Base-by-base conservation (phyloP, 2,888 invertebrate genomes). In the Cheilosia urbana region DNA sequence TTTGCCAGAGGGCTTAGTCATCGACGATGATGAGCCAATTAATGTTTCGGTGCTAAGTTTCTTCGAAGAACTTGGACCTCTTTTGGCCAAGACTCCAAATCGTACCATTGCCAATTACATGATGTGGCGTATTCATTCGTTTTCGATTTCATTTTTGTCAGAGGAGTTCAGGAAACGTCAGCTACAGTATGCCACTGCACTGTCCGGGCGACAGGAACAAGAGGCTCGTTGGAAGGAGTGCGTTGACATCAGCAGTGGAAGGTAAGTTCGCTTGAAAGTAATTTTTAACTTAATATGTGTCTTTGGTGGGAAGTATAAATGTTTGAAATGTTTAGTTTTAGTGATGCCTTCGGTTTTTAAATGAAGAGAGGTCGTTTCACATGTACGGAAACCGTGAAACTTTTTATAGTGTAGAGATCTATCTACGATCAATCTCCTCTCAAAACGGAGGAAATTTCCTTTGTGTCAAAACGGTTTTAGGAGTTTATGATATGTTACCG, bases 201-300 rank as follows among this genome's bases (percentile, higher is more conserved):
- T 98, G 7, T 96, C 96, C 6, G 98, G 98, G 0, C 95, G 96
- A 91, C 96, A 96, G 0, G 97, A 97, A 90, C 93, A 96, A 73
- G 97, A 97, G 91, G 95, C 97, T 53, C 94, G 98, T 17, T 98
- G 98, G 98, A 97, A 97, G 93, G 97, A 98, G 91, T 98, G 98
- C 90, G 95, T 96, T 24, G 96, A 96, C 88, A 95, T 96, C 13
- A 94, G 96, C 30, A 94, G 96, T 85, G 95, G 95, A 89, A 96
- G 96, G 96, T 96, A 92, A 88, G 89, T 88, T 66, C 11, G 2
- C 3, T 45, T 57, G 9, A 3, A 13, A 34, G 4, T 17, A 15
- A 6, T 6, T 5, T 13, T 19, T 9, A 4, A 51, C 11, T 15
- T 27, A 27, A 9, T 5, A 53, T 21, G 5, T n/a, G 21, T 6